A percentile compares a stretch with the other conserved stretches of the same genome.
Conservation (phyloP, 1,140 invertebrate genomes). For the Bombus balteatus region DNA sequence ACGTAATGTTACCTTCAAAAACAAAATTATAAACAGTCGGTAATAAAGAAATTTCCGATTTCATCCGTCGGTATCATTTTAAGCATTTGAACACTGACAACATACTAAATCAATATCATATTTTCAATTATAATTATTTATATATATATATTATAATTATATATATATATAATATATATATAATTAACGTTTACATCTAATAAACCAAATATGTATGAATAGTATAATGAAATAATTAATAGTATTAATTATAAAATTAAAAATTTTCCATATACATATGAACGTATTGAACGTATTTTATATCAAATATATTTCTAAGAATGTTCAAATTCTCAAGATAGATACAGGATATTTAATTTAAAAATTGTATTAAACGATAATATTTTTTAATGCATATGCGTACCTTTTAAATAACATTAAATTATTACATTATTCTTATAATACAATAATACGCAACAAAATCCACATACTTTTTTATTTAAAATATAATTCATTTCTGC, state of each 20-base stretch:
- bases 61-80: constrained; percentile 41
- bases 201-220: background rate
- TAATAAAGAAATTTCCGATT: constrained; percentile 41
- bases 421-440: background rate
- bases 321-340: background rate
- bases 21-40: constrained; percentile 25
- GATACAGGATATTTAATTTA: background rate
- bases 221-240: background rate
- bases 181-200: background rate
- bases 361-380: background rate
- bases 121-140: background rate
- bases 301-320: background rate
- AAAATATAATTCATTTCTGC: background rate
- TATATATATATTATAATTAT: too few species aligned
- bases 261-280: background rate
- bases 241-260: background rate
- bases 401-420: background rate
- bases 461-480: too few species aligned
- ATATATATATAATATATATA: too few species aligned
- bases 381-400: background rate
- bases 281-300: background rate
- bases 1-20: background rate
- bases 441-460: background rate
- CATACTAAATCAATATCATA: background rate
- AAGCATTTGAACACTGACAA: too few species aligned